Evolutionary conservation across 2,113 vertebrate genomes (phyloP).

Genomic region (Addax nasomaculatus): DNA sequence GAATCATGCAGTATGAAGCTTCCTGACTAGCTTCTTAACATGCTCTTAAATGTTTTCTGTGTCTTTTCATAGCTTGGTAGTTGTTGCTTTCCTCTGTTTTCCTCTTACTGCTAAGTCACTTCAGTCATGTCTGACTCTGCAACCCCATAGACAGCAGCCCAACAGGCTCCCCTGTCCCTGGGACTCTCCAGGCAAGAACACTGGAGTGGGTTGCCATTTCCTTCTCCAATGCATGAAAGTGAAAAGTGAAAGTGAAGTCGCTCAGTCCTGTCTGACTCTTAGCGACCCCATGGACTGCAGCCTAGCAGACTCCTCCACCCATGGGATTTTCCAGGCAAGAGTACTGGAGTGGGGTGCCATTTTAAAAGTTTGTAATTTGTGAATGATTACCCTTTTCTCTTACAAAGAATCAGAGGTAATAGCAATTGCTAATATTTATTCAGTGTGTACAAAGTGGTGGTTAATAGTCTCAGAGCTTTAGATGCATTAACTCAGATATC

Average conservation of each 20-base stretch:
- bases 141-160: too few species aligned
- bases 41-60: neutral
- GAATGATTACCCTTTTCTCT: neutral
- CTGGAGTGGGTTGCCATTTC: too few species aligned
- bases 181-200: too few species aligned
- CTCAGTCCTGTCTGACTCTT: too few species aligned
- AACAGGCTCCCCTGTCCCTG: too few species aligned
- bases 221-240: too few species aligned
- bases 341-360: too few species aligned
- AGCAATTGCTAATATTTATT: slow-evolving; percentile 1
- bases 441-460: neutral
- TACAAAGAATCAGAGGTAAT: neutral
- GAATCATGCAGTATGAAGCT: neutral
- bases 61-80: neutral
- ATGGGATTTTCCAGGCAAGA: too few species aligned
- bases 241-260: too few species aligned
- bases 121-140: too few species aligned
- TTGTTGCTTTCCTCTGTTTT: neutral
- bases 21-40: neutral
- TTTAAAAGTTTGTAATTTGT: neutral
- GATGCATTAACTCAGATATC: neutral
- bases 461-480: neutral
- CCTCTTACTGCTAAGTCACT: neutral
- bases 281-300: too few species aligned
- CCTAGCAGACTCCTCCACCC: too few species aligned